Percentiles rank a stretch among this genome's conserved stretches.
Evolutionary conservation across 37 sponge, comb jelly and placozoan species (phyloP).

Genomic region (Spongia lamella): DNA sequence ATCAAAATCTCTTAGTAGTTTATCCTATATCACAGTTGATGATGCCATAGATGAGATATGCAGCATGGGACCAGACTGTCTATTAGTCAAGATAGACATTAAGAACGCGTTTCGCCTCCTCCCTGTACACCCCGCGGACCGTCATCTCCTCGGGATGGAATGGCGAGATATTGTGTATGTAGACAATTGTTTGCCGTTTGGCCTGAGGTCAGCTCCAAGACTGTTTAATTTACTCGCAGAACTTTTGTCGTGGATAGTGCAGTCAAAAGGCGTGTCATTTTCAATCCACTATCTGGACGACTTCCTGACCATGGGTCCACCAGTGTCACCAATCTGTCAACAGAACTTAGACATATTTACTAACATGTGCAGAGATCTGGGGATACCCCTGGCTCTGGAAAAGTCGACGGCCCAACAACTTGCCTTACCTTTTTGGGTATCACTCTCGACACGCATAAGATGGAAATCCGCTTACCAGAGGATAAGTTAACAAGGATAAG

Average conservation of each 20-base stretch:
- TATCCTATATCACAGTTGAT: constrained; percentile 34
- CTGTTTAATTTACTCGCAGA: constrained; percentile 29
- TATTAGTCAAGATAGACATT: constrained; percentile 15
- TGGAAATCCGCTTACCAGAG: constrained; percentile 10
- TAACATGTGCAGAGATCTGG: background rate
- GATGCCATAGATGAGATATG: background rate
- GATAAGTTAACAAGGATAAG: constrained; percentile 7
- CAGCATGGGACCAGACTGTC: constrained; percentile 8
- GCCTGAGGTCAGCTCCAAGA: constrained; percentile 39
- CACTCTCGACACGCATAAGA: constrained; percentile 14
- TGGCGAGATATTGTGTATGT: constrained; percentile 19
- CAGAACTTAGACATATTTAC: background rate
- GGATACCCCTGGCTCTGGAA: constrained; percentile 36
- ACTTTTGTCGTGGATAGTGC: constrained; percentile 11
- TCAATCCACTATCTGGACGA: constrained; percentile 34
- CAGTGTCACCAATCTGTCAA: background rate
- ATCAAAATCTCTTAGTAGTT: constrained; percentile 1
- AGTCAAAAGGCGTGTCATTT: background rate
- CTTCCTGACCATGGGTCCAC: constrained; percentile 15
- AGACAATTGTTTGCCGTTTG: constrained; percentile 36
- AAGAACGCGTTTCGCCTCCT: constrained; percentile 23
- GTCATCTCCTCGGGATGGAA: constrained; percentile 25
- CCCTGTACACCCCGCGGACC: constrained; percentile 40
- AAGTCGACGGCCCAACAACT: constrained; percentile 33
- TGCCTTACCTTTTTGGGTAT: constrained; percentile 30